Evolutionary conservation across 2,888 invertebrate species (phyloP).

Genomic region (Cactoblastis cactorum): DNA sequence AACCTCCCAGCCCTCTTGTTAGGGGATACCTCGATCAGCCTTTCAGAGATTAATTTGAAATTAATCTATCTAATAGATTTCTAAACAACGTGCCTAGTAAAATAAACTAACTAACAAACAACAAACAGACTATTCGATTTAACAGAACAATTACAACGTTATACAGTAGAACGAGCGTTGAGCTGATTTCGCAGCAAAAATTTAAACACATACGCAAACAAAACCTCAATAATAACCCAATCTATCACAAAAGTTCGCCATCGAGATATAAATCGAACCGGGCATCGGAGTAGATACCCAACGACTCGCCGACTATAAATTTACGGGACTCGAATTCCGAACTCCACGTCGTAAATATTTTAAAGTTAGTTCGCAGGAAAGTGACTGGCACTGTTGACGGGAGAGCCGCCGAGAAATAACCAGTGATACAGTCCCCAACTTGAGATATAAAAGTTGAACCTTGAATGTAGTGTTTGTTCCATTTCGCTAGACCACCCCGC

Average conservation of each 20-base stretch:
- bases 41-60: too few species aligned
- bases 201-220: not conserved
- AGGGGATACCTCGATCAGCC: too few species aligned
- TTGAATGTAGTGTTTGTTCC: constrained; percentile 47
- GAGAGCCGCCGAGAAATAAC: constrained; percentile 67
- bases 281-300: constrained; percentile 28
- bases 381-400: constrained; percentile 71
- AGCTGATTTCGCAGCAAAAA: not conserved
- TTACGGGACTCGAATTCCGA: constrained; percentile 55
- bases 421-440: constrained; percentile 61
- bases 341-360: constrained; percentile 75
- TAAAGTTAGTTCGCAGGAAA: constrained; percentile 70
- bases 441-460: constrained; percentile 69
- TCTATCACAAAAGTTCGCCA: constrained; percentile 31
- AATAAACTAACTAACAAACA: too few species aligned
- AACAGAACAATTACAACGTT: too few species aligned
- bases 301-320: constrained; percentile 62
- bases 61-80: too few species aligned
- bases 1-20: too few species aligned
- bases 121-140: too few species aligned
- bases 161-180: too few species aligned
- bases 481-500: constrained; percentile 14
- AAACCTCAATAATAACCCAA: constrained; percentile 12
- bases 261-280: constrained; percentile 52
- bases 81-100: too few species aligned